Evolutionary conservation across 2,888 invertebrate species (phyloP), one percentile per base, ranked within the genome.

Genomic region (Mythimna impura): DNA sequence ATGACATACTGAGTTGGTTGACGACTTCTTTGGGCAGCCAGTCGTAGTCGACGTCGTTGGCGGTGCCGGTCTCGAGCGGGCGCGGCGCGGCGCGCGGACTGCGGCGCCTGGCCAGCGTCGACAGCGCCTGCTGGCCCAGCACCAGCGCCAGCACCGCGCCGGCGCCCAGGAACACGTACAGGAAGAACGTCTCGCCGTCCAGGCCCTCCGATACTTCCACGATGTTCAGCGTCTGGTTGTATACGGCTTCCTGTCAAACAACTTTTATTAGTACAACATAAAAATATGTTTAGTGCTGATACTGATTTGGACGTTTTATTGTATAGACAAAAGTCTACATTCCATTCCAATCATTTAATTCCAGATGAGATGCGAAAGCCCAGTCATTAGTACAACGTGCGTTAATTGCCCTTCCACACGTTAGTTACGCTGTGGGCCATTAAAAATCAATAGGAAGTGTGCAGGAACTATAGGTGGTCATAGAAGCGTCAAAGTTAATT

Each of bases 141-240:
- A 99, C 99, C 72, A 99, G 96, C 10, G 98, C 96, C 66, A 99
- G 96, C 65, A 99, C 98, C 97, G 98, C 73, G 99, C 98, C 98
- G 5, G 99, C 99, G 30, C 98, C 98, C 80, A 99, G 97, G 96
- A 99, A 98, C 74, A 99, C 97, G 91, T 99, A 99, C 86, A 99
- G 96, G 97, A 99, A 99, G 97, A 99, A 99, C 34, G 99, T 99
- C 97, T 99, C 99, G 34, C 99, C 99, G 93, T 99, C 99, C 75
- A 99, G 96, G 70, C 99, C 99, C 94, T 99, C 99, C 85, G 99
- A 99, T 57, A 99, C 97, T 94, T 99, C 99, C 6, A 99, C 97
- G 72, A 99, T 98, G 94, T 98, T 98, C 47, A 99, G 97, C 0
- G 99, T 99, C 95, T 99, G 99, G 93, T 99, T 99, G 97, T 98